Evolutionary conservation across 1,140 invertebrate species (phyloP), one percentile per base, ranked within the genome.

Genomic region (Sinella curviseta): DNA sequence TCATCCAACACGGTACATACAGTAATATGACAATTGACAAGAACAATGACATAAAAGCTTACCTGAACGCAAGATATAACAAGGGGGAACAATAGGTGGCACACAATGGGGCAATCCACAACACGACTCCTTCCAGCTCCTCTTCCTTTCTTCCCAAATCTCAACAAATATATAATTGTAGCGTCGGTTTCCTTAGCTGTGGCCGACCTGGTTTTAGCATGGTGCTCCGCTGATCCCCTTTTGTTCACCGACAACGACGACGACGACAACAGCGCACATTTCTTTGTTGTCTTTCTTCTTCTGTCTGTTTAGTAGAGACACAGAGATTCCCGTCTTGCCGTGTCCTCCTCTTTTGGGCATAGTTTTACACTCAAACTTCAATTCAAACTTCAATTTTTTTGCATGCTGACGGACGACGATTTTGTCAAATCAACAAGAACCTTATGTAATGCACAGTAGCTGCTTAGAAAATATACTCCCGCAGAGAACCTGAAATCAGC

Each of bases 101-200:
- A 65, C 26, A 31, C 31, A 70, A 30, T 31, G 31, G 3, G 65
- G 28, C 31, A 31, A n/a, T 70, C 31, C 65, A 30, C 2, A 16
- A 33, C 26, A 70, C 65, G n/a, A 70, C 31, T 33, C 65, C 12
- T 70, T 30, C 24, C 55, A n/a, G n/a, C n/a, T n/a, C n/a, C n/a
- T n/a, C n/a, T n/a, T n/a, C n/a, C n/a, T n/a, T n/a, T n/a, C n/a
- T n/a, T n/a, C n/a, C n/a, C n/a, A n/a, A n/a, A n/a, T n/a, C n/a
- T 26, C 55, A 60, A 60, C 12, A 60, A 26, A n/a, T n/a, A 60
- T 26, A 33, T 70, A 70, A 70, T 70, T 70, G 65, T 70, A 70
- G 65, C 26, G 65, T 70, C 65, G 65, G 65, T 70, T 70, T 70
- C 65, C 65, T 70, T 70, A 70, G 65, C 65, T 70, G 65, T 31